Conservation (phyloP, 2,113 vertebrate genomes). For the Quiscalus mexicanus region DNA sequence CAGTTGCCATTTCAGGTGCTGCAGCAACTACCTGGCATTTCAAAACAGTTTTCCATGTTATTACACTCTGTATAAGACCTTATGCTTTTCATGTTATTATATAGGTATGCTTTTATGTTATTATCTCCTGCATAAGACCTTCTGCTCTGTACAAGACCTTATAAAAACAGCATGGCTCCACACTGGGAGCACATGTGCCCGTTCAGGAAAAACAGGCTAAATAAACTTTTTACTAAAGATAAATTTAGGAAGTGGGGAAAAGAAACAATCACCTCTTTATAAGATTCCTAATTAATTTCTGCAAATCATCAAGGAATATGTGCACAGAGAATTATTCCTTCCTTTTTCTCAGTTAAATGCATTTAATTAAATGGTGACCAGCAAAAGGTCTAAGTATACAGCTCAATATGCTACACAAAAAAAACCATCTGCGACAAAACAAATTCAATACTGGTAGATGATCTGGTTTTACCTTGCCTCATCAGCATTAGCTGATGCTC, state of each 20-base stretch:
- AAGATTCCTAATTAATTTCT: background rate
- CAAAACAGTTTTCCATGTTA: background rate
- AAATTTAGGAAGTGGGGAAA: background rate
- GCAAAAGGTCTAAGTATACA: background rate
- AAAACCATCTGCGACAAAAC: background rate
- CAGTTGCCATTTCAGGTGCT: background rate
- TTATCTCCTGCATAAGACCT: background rate
- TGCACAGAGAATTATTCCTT: background rate
- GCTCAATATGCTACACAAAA: background rate
- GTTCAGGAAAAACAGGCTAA: background rate
- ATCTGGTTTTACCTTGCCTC: constrained; percentile 88
- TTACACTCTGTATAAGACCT: background rate
- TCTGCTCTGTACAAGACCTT: background rate
- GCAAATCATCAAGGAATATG: background rate
- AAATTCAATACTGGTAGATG: background rate
- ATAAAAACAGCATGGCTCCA: background rate
- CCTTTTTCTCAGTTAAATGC: background rate
- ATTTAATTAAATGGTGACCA: background rate
- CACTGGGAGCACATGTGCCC: background rate
- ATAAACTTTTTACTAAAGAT: background rate
- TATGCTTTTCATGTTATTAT: background rate
- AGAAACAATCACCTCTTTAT: background rate
- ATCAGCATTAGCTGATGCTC: constrained; percentile 98
- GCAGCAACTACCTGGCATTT: background rate
- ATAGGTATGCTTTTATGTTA: background rate